Evolutionary conservation across 1,140 invertebrate genomes (phyloP).

Genomic region (Trachymyrmex septentrionalis): DNA sequence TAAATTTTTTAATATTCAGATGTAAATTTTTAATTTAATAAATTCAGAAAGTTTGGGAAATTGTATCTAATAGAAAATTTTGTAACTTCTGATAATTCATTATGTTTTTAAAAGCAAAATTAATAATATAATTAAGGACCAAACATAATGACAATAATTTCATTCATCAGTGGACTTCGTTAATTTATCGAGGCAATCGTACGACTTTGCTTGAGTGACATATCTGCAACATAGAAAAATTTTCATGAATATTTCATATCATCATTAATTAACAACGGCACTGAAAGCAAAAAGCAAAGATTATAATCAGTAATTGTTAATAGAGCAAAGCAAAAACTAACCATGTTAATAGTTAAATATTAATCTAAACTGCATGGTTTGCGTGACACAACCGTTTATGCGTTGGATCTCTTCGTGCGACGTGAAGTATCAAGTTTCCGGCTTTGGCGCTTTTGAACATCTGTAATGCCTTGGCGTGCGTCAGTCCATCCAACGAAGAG

Average conservation of each 20-base stretch:
- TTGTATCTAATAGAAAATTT: background rate
- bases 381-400: slow-evolving; percentile 83
- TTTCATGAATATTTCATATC: slow-evolving; percentile 10
- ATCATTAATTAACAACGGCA: slow-evolving; percentile 67
- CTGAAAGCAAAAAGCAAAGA: slow-evolving; percentile 62
- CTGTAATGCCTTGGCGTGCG: slow-evolving; percentile 89
- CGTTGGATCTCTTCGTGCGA: slow-evolving; percentile 86
- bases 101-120: background rate
- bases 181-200: slow-evolving; percentile 81
- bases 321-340: slow-evolving; percentile 80
- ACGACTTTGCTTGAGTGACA: slow-evolving; percentile 81
- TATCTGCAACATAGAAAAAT: slow-evolving; percentile 75
- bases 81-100: slow-evolving; percentile 16
- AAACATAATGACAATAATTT: slow-evolving; percentile 24
- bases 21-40: slow-evolving; percentile 17
- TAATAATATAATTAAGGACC: background rate
- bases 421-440: slow-evolving; percentile 89
- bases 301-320: slow-evolving; percentile 64
- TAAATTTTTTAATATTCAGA: slow-evolving; percentile 14
- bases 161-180: slow-evolving; percentile 77
- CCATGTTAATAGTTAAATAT: slow-evolving; percentile 74
- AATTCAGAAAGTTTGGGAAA: background rate
- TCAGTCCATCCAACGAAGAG: slow-evolving; percentile 87
- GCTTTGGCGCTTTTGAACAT: slow-evolving; percentile 89
- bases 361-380: slow-evolving; percentile 64